Percentiles rank a stretch among this genome's conserved stretches.
These are phyloP conservation scores for Norana najaformis DNA, from an alignment of 2,888 invertebrate genomes.

Conservation along the genomic window DNA sequence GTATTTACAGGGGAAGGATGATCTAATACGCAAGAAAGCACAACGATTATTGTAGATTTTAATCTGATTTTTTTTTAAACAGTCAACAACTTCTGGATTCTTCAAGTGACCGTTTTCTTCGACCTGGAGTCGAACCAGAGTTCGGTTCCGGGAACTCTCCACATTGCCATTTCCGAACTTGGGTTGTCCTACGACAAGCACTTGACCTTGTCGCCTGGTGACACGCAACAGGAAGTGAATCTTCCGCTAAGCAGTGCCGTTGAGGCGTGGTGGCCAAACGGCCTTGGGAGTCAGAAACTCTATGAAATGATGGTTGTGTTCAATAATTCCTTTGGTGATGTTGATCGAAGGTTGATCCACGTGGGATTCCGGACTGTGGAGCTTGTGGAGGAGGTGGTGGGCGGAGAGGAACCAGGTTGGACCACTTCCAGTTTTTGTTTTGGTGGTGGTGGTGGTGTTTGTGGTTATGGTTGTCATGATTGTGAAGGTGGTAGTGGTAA, in stretches of 20 bases:
- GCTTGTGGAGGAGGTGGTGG: conserved; percentile 74
- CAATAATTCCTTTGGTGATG: neutral
- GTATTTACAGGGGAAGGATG: no score
- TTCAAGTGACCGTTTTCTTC: conserved; percentile 30
- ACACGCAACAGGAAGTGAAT: neutral
- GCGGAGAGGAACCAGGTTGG: conserved; percentile 39
- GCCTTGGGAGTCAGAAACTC: conserved; percentile 71
- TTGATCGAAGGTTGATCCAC: conserved; percentile 66
- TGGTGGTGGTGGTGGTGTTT: neutral
- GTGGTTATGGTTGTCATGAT: neutral
- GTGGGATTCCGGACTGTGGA: conserved; percentile 86
- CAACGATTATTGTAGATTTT: neutral
- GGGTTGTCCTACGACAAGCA: neutral
- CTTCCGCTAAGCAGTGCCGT: neutral
- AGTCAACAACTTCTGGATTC: conserved; percentile 29
- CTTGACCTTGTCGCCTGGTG: neutral
- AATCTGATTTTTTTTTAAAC: neutral
- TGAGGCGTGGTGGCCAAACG: conserved; percentile 91
- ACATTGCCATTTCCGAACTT: neutral
- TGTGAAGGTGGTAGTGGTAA: neutral
- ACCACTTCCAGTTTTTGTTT: neutral
- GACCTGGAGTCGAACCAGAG: neutral
- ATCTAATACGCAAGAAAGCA: no score
- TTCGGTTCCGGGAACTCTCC: neutral
- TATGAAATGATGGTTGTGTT: conserved; percentile 65